phyloP scores from a whole-genome alignment of 1,140 invertebrate species.

The Heliconius nattereri region DNA sequence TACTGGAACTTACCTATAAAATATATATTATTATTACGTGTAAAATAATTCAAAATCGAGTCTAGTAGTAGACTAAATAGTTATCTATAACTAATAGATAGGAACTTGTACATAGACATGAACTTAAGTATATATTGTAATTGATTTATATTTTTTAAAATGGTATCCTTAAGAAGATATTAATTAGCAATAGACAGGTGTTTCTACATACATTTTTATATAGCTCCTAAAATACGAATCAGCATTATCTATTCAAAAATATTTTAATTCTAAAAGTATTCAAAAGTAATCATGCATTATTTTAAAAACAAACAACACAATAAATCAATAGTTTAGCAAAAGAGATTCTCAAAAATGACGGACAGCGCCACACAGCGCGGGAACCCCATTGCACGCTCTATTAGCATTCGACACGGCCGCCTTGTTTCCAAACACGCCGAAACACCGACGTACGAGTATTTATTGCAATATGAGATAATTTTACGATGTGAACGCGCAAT shows the following conservation, averaged over 20 bases:
- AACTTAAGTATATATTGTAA: not conserved
- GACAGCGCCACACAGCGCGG: constrained; percentile 49
- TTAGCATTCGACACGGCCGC: constrained; percentile 65
- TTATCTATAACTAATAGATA: not conserved
- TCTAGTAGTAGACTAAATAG: too few species aligned
- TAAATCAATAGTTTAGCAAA: constrained; percentile 59
- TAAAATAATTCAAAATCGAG: too few species aligned
- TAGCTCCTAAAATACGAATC: too few species aligned
- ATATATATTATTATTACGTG: not conserved
- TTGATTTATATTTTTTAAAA: not conserved
- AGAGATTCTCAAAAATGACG: constrained; percentile 51
- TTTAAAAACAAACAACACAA: constrained; percentile 37
- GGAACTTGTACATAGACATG: not conserved
- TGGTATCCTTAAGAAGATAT: too few species aligned
- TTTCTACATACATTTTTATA: too few species aligned
- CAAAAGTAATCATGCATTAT: not conserved
- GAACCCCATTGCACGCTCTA: constrained; percentile 64
- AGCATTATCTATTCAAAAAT: not conserved
- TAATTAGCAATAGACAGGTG: too few species aligned
- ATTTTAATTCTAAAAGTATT: not conserved
- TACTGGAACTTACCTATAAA: not conserved
- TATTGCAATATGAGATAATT: constrained; percentile 76
- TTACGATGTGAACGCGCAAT: constrained; percentile 74
- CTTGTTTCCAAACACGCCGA: constrained; percentile 71
- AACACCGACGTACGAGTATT: constrained; percentile 48